Percentiles rank a stretch among this genome's conserved stretches.
Conservation (phyloP, 2,113 vertebrate species). For the Furnarius figulus region DNA sequence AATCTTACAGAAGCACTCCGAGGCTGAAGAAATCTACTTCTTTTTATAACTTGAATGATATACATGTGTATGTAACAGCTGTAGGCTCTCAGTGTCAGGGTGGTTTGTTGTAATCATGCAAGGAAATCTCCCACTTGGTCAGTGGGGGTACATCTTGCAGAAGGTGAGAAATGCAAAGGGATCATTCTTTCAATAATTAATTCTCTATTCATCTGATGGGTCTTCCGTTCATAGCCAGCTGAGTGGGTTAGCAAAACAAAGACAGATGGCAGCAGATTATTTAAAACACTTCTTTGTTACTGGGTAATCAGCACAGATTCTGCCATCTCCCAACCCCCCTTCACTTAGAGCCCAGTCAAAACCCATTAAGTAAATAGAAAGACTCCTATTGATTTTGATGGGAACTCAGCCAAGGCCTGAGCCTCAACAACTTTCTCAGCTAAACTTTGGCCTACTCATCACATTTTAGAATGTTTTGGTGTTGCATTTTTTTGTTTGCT, state of each 20-base stretch:
- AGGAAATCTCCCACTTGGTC: not conserved
- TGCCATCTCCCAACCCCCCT: not conserved
- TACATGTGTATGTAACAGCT: not conserved
- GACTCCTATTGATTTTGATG: not conserved
- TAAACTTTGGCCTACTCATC: not conserved
- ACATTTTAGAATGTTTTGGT: not conserved
- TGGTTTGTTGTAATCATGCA: not conserved
- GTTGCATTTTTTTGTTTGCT: not conserved
- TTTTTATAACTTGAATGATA: not conserved
- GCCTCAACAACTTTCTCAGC: not conserved
- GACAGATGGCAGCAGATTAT: conserved; percentile 57
- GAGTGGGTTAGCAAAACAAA: conserved; percentile 38
- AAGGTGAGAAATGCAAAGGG: not conserved
- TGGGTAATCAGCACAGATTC: not conserved
- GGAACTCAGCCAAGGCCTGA: not conserved
- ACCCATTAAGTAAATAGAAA: not conserved
- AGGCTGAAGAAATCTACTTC: not conserved
- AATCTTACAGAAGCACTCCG: not conserved
- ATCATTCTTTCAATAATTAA: not conserved
- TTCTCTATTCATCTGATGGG: not conserved
- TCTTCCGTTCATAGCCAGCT: not conserved
- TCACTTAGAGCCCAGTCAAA: conserved; percentile 2
- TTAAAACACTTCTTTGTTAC: conserved; percentile 20
- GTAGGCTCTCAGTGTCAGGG: not conserved
- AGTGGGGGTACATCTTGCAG: not conserved